A percentile compares a stretch with the other conserved stretches of the same genome.
Evolutionary conservation across 1,140 invertebrate genomes (phyloP).

Genomic region (Archivesica marissinica): DNA sequence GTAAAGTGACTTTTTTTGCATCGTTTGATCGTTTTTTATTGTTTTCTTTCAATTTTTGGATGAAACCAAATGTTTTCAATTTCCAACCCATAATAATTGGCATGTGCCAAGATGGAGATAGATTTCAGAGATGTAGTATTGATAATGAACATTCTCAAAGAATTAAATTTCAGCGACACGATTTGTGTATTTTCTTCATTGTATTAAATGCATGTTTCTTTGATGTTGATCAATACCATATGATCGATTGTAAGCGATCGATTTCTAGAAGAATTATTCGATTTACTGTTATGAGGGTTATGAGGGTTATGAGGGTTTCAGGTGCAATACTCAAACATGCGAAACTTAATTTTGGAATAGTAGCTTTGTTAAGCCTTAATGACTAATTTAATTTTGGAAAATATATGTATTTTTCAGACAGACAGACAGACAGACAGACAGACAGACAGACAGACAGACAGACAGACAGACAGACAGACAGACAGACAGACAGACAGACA

Average conservation of each 20-base stretch:
- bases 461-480: no score
- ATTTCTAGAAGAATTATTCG: neutral
- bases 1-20: constrained; percentile 4
- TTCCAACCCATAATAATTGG: neutral
- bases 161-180: constrained; percentile 9
- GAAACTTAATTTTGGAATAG: no score
- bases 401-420: no score
- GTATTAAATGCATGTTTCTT: neutral
- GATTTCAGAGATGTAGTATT: no score
- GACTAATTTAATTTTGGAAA: no score
- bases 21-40: constrained; percentile 25
- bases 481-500: no score
- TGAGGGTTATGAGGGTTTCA: no score
- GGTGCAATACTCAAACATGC: neutral
- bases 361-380: no score
- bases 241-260: neutral
- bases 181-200: constrained; percentile 8
- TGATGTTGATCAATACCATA: constrained; percentile 13
- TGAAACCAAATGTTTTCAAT: neutral
- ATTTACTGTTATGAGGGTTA: neutral
- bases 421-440: no score
- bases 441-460: no score
- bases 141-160: constrained; percentile 14
- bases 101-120: constrained; percentile 4
- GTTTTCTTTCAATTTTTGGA: constrained; percentile 15